Conservation (phyloP, 2,888 invertebrate species). For the Ormia ochracea region DNA sequence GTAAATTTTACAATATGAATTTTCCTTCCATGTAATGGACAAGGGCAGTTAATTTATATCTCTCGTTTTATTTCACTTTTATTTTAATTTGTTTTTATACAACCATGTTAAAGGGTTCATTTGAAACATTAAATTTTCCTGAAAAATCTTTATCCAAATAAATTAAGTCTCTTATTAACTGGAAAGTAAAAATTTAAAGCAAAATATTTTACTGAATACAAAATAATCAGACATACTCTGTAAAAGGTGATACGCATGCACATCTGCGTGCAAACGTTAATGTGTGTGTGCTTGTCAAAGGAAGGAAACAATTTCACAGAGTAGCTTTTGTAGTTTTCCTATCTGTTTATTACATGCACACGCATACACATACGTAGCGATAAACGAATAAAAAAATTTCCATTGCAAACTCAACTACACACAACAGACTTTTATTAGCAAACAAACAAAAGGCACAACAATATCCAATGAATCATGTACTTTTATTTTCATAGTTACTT, state of each 20-base stretch:
- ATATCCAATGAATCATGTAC: slow-evolving; percentile 34
- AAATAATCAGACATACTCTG: neutral
- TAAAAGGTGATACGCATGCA: neutral
- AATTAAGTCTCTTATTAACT: neutral
- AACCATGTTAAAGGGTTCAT: neutral
- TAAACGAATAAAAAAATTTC: neutral
- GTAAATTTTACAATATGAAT: too few species aligned
- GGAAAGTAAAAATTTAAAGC: neutral
- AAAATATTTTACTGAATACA: slow-evolving; percentile 15
- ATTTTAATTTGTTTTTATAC: too few species aligned
- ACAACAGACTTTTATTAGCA: neutral
- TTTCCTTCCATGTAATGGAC: too few species aligned
- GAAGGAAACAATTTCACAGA: slow-evolving; percentile 44
- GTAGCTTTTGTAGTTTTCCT: slow-evolving; percentile 37
- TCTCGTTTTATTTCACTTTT: too few species aligned
- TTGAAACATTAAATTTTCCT: neutral
- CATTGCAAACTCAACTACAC: neutral
- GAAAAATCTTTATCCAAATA: neutral
- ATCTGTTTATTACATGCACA: neutral
- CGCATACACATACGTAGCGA: neutral
- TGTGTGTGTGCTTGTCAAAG: slow-evolving; percentile 34
- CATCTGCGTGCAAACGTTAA: neutral
- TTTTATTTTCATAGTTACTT: slow-evolving; percentile 2
- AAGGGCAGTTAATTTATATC: too few species aligned
- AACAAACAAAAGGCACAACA: slow-evolving; percentile 13